A percentile compares a stretch with the other conserved stretches of the same genome.
phyloP scores from a whole-genome alignment of 2,113 vertebrate species.

The Atractosteus spatula region DNA sequence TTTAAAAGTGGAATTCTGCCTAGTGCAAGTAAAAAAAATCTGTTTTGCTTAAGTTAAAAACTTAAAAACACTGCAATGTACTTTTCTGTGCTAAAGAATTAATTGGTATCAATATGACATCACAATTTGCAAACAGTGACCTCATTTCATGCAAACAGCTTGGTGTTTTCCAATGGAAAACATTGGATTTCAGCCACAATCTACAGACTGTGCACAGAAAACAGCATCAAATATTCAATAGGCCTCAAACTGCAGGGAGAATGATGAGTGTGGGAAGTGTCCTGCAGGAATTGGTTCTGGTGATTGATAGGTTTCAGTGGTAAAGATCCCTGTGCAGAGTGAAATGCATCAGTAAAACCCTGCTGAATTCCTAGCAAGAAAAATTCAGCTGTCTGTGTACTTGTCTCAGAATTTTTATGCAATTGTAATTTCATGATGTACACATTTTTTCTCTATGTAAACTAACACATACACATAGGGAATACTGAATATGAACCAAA shows the following conservation, averaged over 20 bases:
- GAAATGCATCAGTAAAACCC: not conserved
- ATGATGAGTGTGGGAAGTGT: not conserved
- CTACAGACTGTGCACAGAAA: slow-evolving; percentile 1
- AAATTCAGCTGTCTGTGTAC: not conserved
- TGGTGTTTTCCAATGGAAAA: slow-evolving; percentile 35
- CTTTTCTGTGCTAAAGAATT: too few species aligned
- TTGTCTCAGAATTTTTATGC: not conserved
- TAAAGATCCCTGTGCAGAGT: not conserved
- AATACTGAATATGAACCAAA: too few species aligned
- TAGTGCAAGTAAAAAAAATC: too few species aligned
- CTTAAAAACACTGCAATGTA: too few species aligned
- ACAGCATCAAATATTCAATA: slow-evolving; percentile 1
- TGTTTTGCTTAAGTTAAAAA: too few species aligned
- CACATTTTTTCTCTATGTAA: not conserved
- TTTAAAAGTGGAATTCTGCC: too few species aligned
- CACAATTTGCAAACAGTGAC: too few species aligned
- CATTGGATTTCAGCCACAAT: slow-evolving; percentile 17
- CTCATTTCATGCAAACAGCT: slow-evolving; percentile 14
- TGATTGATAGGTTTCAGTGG: not conserved
- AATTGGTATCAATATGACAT: too few species aligned
- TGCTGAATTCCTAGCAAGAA: not conserved
- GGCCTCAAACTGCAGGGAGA: not conserved
- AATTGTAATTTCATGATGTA: not conserved
- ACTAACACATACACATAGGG: not conserved
- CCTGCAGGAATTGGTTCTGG: not conserved